Evolutionary conservation across 2,797 vertebrate genomes (phyloP), one percentile per base, ranked within the genome.

Genomic region (Aldrovandia affinis): DNA sequence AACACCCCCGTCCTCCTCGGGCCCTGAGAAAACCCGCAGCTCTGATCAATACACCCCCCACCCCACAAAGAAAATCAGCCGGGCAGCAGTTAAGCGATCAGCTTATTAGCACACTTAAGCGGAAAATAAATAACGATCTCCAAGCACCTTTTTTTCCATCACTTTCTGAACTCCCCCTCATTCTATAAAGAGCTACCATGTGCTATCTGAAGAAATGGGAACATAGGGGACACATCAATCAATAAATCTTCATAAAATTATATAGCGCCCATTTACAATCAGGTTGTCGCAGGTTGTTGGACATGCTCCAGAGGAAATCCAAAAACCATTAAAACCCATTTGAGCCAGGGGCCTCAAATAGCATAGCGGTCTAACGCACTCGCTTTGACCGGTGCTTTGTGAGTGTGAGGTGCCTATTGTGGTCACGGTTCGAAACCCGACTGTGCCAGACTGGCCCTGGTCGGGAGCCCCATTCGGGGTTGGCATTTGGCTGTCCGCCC

Each of bases 1-100:
- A 98, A 98, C 98, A 96, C 97, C 95, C 65, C 92, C 88, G 90
- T 96, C 96, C 96, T 93, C 94, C 96, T 92, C 92, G 94, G 97
- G 97, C 97, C 96, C 97, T 96, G 97, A 97, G 97, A 95, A 94
- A n/a, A 97, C 97, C 96, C 90, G 92, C 95, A 92, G 96, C 95
- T 96, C 95, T 95, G 97, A 98, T 98, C 98, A 98, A 97, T 98
- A n/a, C n/a, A n/a, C n/a, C n/a, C n/a, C n/a, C n/a, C 98, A 98
- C 96, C 96, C 96, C 92, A 91, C 89, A 94, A 95, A 12, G 92
- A 95, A 95, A 97, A 94, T 91, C 93, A 87, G 91, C 89, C 85
- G 92, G 92, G 95, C 94, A 89, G 88, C 50, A 9, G 30, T 47
- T 55, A 61, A 91, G 92, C 96, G 96, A 97, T 97, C 96, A 97